Evolutionary conservation across 2,888 invertebrate species (phyloP).

Genomic region (Eristalis pertinax): DNA sequence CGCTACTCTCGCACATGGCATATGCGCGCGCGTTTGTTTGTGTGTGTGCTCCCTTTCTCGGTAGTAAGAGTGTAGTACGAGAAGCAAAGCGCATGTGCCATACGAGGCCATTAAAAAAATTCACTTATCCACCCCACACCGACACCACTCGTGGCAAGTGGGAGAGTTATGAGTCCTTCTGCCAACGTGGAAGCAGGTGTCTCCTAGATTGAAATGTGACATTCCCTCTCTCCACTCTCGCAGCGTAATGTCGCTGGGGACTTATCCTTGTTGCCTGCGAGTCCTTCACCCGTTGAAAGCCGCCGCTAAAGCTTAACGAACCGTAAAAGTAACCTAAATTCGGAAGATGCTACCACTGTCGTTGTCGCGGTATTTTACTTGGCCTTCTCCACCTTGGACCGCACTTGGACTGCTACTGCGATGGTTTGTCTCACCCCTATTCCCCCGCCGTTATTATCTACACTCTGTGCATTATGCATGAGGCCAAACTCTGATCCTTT

Average conservation of each 20-base stretch:
- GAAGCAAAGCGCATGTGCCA: slow-evolving; percentile 44
- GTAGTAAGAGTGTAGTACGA: slow-evolving; percentile 61
- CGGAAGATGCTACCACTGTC: slow-evolving; percentile 11
- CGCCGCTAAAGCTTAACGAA: slow-evolving; percentile 42
- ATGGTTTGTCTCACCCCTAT: slow-evolving; percentile 27
- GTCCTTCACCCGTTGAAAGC: slow-evolving; percentile 9
- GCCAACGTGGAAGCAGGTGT: slow-evolving; percentile 33
- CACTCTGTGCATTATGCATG: slow-evolving; percentile 64
- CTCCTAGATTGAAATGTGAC: slow-evolving; percentile 5
- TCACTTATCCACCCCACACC: slow-evolving; percentile 17
- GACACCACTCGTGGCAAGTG: background rate
- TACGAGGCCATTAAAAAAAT: slow-evolving; percentile 57
- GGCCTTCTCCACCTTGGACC: background rate
- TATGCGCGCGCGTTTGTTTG: background rate
- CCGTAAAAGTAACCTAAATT: slow-evolving; percentile 65
- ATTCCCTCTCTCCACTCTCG: background rate
- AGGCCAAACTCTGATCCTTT: slow-evolving; percentile 66
- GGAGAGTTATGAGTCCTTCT: background rate
- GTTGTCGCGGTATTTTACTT: slow-evolving; percentile 5
- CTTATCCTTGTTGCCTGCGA: slow-evolving; percentile 31
- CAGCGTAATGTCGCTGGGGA: slow-evolving; percentile 32
- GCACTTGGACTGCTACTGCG: too few species aligned
- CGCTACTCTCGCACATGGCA: background rate
- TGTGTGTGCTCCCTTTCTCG: background rate
- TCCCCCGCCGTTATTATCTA: slow-evolving; percentile 20